Evolutionary conservation across 1,140 invertebrate species (phyloP).

Genomic region (Caenorhabditis inopinata): DNA sequence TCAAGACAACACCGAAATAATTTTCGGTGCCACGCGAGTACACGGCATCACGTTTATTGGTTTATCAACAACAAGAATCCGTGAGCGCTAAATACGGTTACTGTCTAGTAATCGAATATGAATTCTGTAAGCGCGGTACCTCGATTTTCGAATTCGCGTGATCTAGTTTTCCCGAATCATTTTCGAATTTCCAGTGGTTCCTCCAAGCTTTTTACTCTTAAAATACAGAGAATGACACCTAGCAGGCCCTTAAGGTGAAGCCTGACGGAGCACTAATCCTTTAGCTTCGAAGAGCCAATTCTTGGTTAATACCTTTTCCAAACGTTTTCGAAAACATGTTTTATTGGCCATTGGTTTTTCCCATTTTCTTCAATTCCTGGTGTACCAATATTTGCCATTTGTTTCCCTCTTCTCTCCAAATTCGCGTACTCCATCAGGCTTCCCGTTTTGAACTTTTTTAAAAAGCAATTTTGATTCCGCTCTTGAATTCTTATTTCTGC

Average conservation of each 20-base stretch:
- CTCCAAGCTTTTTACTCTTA: too few species aligned
- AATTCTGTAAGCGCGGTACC: too few species aligned
- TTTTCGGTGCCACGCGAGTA: not conserved
- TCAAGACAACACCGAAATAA: constrained; percentile 6
- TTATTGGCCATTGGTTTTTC: not conserved
- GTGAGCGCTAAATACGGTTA: too few species aligned
- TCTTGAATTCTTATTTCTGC: too few species aligned
- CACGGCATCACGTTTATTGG: constrained; percentile 15
- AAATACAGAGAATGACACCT: too few species aligned
- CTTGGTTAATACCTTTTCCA: not conserved
- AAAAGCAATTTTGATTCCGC: not conserved
- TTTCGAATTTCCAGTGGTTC: too few species aligned
- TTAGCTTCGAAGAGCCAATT: too few species aligned
- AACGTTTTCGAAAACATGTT: not conserved
- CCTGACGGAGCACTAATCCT: too few species aligned
- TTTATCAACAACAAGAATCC: not conserved
- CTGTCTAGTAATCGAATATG: too few species aligned
- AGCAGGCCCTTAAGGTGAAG: too few species aligned
- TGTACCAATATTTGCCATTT: constrained; percentile 23
- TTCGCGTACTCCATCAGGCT: not conserved
- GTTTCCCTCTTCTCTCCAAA: not conserved
- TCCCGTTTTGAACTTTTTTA: not conserved
- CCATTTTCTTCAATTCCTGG: not conserved
- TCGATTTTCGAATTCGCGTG: too few species aligned
- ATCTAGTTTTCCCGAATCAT: too few species aligned